Evolutionary conservation across 2,888 invertebrate species (phyloP).

Genomic region (Cyaniris semiargus): DNA sequence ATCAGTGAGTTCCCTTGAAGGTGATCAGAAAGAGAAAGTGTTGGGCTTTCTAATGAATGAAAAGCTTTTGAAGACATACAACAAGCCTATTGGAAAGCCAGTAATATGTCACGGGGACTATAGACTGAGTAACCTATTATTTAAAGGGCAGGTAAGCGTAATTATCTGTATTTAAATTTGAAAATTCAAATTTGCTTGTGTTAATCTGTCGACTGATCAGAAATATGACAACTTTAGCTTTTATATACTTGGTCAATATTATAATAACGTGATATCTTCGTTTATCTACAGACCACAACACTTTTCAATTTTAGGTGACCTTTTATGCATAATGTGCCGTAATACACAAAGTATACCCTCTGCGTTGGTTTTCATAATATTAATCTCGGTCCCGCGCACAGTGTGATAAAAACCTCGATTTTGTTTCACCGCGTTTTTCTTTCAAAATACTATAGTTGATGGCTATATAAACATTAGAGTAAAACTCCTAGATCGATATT

Average conservation of each 20-base stretch:
- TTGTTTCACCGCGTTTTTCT: no score
- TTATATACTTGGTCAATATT: no score
- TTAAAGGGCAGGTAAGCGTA: constrained; percentile 29
- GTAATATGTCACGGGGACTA: constrained; percentile 58
- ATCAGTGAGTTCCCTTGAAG: constrained; percentile 44
- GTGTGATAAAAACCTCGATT: no score
- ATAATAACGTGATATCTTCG: no score
- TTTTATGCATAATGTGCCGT: background rate
- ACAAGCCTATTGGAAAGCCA: constrained; percentile 42
- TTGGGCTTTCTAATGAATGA: constrained; percentile 40
- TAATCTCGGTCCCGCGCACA: no score
- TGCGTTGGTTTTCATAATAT: background rate
- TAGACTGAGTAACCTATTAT: constrained; percentile 47
- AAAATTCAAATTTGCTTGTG: background rate
- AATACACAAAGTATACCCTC: background rate
- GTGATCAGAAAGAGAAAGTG: constrained; percentile 49
- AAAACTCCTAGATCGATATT: no score
- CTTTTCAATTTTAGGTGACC: no score
- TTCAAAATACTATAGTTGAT: no score
- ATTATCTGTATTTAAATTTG: background rate
- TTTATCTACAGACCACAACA: no score
- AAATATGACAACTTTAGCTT: no score
- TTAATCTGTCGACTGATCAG: no score
- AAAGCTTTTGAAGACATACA: constrained; percentile 39
- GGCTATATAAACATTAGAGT: no score